Evolutionary conservation across 2,888 invertebrate genomes (phyloP).

Genomic region (Cactoblastis cactorum): DNA sequence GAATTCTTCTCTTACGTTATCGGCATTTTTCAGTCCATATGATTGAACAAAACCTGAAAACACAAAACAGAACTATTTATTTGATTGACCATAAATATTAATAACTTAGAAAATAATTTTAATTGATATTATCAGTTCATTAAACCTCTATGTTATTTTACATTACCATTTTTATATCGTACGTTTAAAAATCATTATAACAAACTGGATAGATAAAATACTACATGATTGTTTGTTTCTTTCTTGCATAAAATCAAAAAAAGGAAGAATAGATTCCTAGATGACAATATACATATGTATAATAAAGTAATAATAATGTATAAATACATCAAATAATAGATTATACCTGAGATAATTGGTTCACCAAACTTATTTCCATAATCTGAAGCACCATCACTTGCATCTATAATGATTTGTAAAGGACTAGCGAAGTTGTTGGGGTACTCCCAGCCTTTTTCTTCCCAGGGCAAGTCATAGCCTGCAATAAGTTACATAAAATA

Average conservation of each 20-base stretch:
- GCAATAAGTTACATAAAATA: conserved; percentile 17
- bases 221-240: no score
- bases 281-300: no score
- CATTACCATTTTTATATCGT: no score
- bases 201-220: no score
- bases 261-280: no score
- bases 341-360: conserved; percentile 85
- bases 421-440: conserved; percentile 95
- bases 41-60: conserved; percentile 91
- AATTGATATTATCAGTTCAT: neutral
- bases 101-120: neutral
- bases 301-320: neutral
- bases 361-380: conserved; percentile 99
- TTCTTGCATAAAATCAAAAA: no score
- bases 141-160: neutral
- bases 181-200: no score
- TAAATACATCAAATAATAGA: neutral
- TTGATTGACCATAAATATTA: neutral
- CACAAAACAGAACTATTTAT: neutral
- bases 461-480: conserved; percentile 94
- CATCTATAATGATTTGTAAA: conserved; percentile 93
- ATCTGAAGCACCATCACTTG: conserved; percentile 98
- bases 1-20: conserved; percentile 90
- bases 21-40: conserved; percentile 86
- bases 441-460: conserved; percentile 85